phyloP scores from a whole-genome alignment of 2,113 vertebrate species.

The Barnardius zonarius region DNA sequence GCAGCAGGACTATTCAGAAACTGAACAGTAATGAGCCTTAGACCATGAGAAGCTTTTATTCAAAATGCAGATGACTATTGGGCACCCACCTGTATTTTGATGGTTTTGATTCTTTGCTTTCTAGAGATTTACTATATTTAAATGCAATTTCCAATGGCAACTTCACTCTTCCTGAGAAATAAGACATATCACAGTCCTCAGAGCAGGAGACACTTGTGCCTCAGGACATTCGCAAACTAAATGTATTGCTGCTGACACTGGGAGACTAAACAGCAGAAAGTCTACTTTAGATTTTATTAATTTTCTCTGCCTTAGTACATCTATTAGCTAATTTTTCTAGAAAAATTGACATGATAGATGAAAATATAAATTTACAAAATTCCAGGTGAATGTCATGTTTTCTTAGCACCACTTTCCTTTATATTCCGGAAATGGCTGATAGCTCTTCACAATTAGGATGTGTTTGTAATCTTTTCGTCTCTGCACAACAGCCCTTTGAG shows the following conservation, averaged over 20 bases:
- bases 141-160: conserved; percentile 53
- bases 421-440: background rate
- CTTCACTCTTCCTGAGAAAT: conserved; percentile 51
- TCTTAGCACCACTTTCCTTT: conserved; percentile 28
- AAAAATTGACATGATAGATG: background rate
- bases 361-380: background rate
- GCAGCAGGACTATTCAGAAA: background rate
- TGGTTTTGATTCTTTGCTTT: conserved; percentile 32
- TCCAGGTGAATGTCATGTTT: conserved; percentile 1
- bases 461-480: background rate
- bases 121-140: conserved; percentile 36
- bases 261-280: conserved; percentile 40
- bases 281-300: conserved; percentile 13
- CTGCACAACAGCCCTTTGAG: background rate
- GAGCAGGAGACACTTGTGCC: conserved; percentile 16
- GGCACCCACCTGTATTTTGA: background rate
- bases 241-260: conserved; percentile 65
- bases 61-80: background rate
- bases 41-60: background rate
- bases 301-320: conserved; percentile 45
- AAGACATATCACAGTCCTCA: conserved; percentile 20
- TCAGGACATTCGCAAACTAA: conserved; percentile 44
- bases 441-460: background rate
- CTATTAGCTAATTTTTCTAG: conserved; percentile 43
- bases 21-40: background rate